Evolutionary conservation across 2,113 vertebrate species (phyloP).

Genomic region (Micronycteris hirsuta): DNA sequence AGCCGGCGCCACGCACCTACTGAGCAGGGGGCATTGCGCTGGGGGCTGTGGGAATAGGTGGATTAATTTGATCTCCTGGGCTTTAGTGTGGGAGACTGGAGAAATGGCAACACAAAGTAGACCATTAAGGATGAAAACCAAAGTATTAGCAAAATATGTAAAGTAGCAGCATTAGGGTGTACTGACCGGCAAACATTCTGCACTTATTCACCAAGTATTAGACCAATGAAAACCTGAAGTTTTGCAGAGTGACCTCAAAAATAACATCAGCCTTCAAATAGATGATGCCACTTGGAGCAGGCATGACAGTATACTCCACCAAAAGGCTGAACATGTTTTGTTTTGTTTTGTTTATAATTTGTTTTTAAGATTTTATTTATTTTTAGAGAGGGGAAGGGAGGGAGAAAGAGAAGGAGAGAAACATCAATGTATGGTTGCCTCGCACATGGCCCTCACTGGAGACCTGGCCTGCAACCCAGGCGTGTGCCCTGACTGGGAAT

Average conservation of each 20-base stretch:
- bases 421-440: no score
- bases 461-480: no score
- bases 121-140: not conserved
- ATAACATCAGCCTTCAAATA: not conserved
- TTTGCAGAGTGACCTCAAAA: not conserved
- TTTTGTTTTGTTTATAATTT: no score
- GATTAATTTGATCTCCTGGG: conserved; percentile 6
- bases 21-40: not conserved
- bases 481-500: no score
- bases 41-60: not conserved
- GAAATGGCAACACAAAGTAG: not conserved
- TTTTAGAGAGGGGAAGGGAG: no score
- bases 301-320: not conserved
- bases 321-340: not conserved
- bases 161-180: not conserved
- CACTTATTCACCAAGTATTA: not conserved
- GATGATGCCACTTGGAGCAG: not conserved
- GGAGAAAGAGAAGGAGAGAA: no score
- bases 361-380: no score
- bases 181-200: not conserved
- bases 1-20: not conserved
- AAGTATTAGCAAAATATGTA: not conserved
- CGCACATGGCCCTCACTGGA: no score
- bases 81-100: not conserved
- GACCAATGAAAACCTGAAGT: not conserved